Percentiles rank a stretch among this genome's conserved stretches.
Evolutionary conservation across 2,113 vertebrate species (phyloP).

Genomic region (Rhynchomys soricoides): DNA sequence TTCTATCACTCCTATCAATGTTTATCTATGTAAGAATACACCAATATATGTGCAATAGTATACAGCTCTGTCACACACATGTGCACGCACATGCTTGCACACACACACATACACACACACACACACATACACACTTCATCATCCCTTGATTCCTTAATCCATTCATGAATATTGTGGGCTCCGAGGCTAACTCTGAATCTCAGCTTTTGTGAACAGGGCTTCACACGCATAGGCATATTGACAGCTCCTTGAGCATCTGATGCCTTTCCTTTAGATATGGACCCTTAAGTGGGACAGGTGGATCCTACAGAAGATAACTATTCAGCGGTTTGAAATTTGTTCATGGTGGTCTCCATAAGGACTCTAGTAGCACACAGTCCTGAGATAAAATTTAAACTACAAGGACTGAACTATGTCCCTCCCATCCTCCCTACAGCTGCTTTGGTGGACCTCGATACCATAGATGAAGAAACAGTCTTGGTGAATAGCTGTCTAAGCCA

Average conservation of each 20-base stretch:
- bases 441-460: too few relatives aligned
- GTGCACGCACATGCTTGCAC: too few relatives aligned
- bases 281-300: neutral
- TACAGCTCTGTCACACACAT: neutral
- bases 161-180: rapidly evolving
- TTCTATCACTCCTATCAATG: neutral
- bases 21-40: neutral
- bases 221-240: rapidly evolving
- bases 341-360: too few relatives aligned
- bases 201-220: neutral
- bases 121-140: neutral
- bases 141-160: neutral
- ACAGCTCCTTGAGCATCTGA: neutral
- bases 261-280: neutral
- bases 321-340: neutral
- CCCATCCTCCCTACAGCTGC: neutral
- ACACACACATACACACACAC: neutral
- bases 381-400: neutral
- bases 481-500: neutral
- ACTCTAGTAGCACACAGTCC: neutral
- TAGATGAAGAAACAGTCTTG: neutral
- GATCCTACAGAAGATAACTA: neutral
- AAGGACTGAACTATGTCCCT: neutral
- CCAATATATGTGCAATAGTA: neutral
- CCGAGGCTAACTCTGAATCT: too few relatives aligned